These are phyloP conservation scores for Mantis religiosa DNA, from an alignment of 2,888 invertebrate genomes.

Conservation along the genomic window DNA sequence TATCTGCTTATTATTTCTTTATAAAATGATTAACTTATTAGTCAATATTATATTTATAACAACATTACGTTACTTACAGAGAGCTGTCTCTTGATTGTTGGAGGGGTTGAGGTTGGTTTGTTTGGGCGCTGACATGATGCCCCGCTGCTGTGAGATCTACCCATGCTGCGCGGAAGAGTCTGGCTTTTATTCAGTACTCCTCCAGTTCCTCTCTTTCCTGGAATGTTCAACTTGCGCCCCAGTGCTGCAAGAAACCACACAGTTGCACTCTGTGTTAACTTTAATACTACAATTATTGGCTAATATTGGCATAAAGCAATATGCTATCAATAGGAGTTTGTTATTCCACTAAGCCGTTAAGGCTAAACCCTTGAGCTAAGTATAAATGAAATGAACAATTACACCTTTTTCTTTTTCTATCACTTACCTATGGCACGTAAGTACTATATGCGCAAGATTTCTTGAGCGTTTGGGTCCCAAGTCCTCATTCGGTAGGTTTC, in stretches of 20 bases:
- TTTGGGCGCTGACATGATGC: constrained; percentile 45
- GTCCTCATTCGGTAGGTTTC: too few species aligned
- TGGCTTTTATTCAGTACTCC: constrained; percentile 73
- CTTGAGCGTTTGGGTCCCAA: too few species aligned
- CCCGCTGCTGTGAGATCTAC: constrained; percentile 40
- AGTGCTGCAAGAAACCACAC: constrained; percentile 55
- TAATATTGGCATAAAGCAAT: background rate
- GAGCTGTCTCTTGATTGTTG: constrained; percentile 79
- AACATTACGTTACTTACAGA: constrained; percentile 52
- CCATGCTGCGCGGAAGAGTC: constrained; percentile 82
- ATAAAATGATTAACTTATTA: too few species aligned
- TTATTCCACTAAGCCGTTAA: too few species aligned
- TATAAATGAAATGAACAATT: too few species aligned
- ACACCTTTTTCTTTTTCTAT: too few species aligned
- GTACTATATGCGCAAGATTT: too few species aligned
- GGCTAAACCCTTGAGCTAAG: too few species aligned
- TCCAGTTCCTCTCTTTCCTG: constrained; percentile 53
- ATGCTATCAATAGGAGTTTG: background rate
- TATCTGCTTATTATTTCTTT: too few species aligned
- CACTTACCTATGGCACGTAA: too few species aligned
- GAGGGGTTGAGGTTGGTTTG: constrained; percentile 77
- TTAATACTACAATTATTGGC: background rate
- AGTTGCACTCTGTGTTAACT: background rate
- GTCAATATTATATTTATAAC: too few species aligned
- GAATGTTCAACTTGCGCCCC: constrained; percentile 72